Percentiles rank a stretch among this genome's conserved stretches.
phyloP scores from a whole-genome alignment of 1,140 invertebrate genomes.

The Neuroterus valhalla region DNA sequence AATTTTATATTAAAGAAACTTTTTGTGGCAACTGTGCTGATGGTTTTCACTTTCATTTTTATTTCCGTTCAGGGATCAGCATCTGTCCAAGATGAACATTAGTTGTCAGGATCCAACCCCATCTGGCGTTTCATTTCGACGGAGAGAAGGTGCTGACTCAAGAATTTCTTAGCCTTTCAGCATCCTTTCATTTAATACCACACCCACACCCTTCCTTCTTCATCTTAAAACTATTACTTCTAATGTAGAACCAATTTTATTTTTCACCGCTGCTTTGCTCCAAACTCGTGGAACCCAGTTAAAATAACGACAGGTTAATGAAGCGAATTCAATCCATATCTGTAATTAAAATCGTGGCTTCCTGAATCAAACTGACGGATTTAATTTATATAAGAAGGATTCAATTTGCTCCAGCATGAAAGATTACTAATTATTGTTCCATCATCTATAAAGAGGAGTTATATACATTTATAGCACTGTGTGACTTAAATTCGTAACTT shows the following conservation, averaged over 20 bases:
- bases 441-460: too few relatives aligned
- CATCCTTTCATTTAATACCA: background rate
- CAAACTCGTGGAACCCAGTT: background rate
- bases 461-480: too few relatives aligned
- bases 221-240: background rate
- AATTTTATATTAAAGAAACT: background rate
- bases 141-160: constrained; percentile 14
- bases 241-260: background rate
- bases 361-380: background rate
- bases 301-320: constrained; percentile 4
- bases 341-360: background rate
- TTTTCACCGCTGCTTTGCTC: background rate
- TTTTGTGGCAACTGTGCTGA: background rate
- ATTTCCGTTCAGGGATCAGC: background rate
- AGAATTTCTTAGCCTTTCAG: background rate
- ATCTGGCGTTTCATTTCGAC: constrained; percentile 13
- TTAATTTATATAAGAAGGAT: background rate
- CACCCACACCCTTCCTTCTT: background rate
- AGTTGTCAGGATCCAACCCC: constrained; percentile 16
- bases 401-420: too few relatives aligned
- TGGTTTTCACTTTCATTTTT: background rate
- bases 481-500: too few relatives aligned
- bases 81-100: constrained; percentile 1
- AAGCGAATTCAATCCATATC: background rate
- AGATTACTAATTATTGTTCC: too few relatives aligned